Evolutionary conservation across 2,888 invertebrate genomes (phyloP), one percentile per base, ranked within the genome.

Genomic region (Metalampra italica): DNA sequence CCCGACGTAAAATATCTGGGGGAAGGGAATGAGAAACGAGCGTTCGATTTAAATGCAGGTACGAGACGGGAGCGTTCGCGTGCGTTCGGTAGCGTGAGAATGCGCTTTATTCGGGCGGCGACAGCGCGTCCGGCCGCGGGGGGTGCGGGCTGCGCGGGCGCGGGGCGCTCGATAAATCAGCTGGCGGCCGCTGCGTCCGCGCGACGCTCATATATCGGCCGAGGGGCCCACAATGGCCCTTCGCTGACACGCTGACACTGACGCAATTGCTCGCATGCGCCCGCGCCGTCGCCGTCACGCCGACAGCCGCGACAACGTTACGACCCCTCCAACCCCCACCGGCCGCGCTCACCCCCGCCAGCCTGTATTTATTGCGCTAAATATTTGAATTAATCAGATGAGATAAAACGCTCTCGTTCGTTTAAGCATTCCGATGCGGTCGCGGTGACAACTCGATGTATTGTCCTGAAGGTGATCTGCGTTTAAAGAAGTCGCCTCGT

Each of bases 361-460:
- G 59, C 62, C 67, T 64, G 78, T 84, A 88, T 89, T 88, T 86
- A 88, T 86, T 86, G 83, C 82, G 84, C 79, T 86, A 87, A 88
- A 86, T 89, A 86, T 88, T 84, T 87, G 86, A 88, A 88, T 89
- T 88, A 87, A 88, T 87, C 87, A 86, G 82, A 83, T 82, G 84
- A 85, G 85, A 87, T 87, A 86, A 86, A 87, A 85, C 75, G 82
- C 73, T 77, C 76, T 78, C 72, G 76, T 83, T 78, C 82, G 84
- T 77, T 83, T 78, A 80, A 83, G 71, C 81, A 88, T 88, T 85
- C 88, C 87, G 74, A 72, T 79, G 84, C 84, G 85, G 86, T 82
- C 84, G 81, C 80, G 75, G 68, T 83, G 87, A 88, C 87, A 87
- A 77, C 79, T 75, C 80, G 86, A 86, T 88, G 87, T 88, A 88